phyloP scores from a whole-genome alignment of 2,113 vertebrate species.

The Psettodes erumei region DNA sequence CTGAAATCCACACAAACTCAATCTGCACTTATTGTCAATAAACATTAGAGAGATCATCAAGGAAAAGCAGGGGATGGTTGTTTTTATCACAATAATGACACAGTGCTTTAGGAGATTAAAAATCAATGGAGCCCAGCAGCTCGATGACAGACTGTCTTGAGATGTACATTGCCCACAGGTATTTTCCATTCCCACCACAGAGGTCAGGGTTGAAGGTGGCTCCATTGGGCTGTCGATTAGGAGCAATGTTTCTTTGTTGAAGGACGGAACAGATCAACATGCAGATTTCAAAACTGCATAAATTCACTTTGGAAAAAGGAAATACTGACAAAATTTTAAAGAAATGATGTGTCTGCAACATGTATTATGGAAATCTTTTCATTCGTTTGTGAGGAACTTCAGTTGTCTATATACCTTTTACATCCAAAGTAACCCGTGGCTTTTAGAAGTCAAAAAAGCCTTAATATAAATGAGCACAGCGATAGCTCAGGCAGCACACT shows the following conservation, averaged over 20 bases:
- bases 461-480: not conserved
- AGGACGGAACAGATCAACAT: conserved; percentile 8
- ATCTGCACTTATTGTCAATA: conserved; percentile 74
- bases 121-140: conserved; percentile 66
- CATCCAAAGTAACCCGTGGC: not conserved
- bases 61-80: conserved; percentile 39
- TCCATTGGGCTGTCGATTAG: not conserved
- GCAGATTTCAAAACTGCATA: not conserved
- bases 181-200: not conserved
- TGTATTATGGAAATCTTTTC: too few species aligned
- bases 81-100: conserved; percentile 66
- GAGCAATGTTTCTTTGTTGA: not conserved
- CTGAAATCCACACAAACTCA: conserved; percentile 67
- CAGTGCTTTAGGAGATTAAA: conserved; percentile 64
- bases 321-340: too few species aligned
- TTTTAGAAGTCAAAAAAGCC: not conserved
- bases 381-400: too few species aligned
- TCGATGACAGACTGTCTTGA: conserved; percentile 23
- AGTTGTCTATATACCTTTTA: not conserved
- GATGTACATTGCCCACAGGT: conserved; percentile 18
- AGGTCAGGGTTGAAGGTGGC: conserved; percentile 45
- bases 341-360: too few species aligned
- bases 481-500: not conserved
- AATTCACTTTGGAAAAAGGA: not conserved
- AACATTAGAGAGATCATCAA: conserved; percentile 70